These are phyloP conservation scores for Anodontia alba DNA, from an alignment of 2,888 invertebrate species.

Conservation along the genomic window DNA sequence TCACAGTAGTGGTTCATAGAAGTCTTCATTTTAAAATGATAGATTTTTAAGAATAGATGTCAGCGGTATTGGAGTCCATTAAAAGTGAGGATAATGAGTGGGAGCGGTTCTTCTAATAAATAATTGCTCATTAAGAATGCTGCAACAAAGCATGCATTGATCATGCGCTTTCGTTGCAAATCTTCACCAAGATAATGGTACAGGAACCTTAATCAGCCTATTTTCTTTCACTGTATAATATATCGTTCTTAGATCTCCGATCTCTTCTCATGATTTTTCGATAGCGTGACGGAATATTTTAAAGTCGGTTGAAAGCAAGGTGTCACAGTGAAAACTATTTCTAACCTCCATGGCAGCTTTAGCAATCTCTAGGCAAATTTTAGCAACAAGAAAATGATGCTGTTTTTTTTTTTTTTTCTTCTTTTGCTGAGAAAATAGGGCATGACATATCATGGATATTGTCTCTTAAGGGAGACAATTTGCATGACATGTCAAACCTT, in stretches of 20 bases:
- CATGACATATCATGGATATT: no score
- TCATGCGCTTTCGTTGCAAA: conserved; percentile 12
- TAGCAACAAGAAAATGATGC: no score
- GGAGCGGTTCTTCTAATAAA: conserved; percentile 5
- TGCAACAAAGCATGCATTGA: conserved; percentile 16
- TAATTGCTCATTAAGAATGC: conserved; percentile 12
- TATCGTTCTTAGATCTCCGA: conserved; percentile 13
- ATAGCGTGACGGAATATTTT: conserved; percentile 15
- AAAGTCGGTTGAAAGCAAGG: conserved; percentile 5
- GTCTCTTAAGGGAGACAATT: no score
- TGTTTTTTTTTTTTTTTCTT: no score
- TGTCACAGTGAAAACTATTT: conserved; percentile 5
- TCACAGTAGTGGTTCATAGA: background rate
- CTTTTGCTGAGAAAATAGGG: no score
- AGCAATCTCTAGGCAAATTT: no score
- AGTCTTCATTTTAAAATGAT: conserved; percentile 7
- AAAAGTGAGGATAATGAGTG: background rate
- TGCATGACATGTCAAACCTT: no score
- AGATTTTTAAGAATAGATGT: conserved; percentile 9
- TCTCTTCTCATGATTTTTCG: conserved; percentile 4
- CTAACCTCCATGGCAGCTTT: no score
- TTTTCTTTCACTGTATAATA: conserved; percentile 3
- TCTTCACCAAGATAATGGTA: conserved; percentile 7
- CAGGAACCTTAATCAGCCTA: conserved; percentile 12
- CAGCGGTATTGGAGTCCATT: background rate